Evolutionary conservation across 2,888 invertebrate species (phyloP), one percentile per base, ranked within the genome.

Genomic region (Eustalomyia histrio): DNA sequence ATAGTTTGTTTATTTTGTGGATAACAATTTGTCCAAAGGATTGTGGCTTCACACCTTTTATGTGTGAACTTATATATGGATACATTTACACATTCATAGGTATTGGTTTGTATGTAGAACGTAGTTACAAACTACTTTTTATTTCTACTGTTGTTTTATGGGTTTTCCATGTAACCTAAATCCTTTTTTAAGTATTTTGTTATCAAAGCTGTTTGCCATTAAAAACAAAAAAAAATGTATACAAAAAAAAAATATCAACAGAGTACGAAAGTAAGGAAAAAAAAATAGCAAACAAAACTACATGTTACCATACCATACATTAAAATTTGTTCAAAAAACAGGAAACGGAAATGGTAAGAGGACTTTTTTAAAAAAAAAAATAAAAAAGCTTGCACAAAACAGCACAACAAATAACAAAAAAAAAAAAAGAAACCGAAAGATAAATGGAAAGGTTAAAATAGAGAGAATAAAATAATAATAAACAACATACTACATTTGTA

Each of bases 151-250:
- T 18, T 65, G 67, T 61, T 53, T 80, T 76, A 74, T 76, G 47
- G 64, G 55, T 35, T 73, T 80, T 76, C 64, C 60, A 57, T 76
- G 76, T 75, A 83, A 84, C 71, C 83, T 63, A 73, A 82, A 84
- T 81, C 83, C 79, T 74, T 83, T 83, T 84, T 81, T 80, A 83
- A 84, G 80, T 80, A 84, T 83, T 83, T 83, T 73, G 75, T 84
- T 83, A 82, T 83, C 84, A 82, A 82, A 82, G 79, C 80, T 76
- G 65, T 79, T 83, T 69, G 78, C 64, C 73, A 73, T 76, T 80
- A 80, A 65, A 67, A 68, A 52, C 16, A 76, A 76, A 67, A 53
- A 64, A 57, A 63, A 63, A 35, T 68, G n/a, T 52, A 55, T n/a
- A 74, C 6, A 58, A 21, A 35, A 53, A 18, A 55, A 39, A 43